A percentile compares a stretch with the other conserved stretches of the same genome.
phyloP scores from a whole-genome alignment of 2,113 vertebrate genomes.

The Pongo abelii region DNA sequence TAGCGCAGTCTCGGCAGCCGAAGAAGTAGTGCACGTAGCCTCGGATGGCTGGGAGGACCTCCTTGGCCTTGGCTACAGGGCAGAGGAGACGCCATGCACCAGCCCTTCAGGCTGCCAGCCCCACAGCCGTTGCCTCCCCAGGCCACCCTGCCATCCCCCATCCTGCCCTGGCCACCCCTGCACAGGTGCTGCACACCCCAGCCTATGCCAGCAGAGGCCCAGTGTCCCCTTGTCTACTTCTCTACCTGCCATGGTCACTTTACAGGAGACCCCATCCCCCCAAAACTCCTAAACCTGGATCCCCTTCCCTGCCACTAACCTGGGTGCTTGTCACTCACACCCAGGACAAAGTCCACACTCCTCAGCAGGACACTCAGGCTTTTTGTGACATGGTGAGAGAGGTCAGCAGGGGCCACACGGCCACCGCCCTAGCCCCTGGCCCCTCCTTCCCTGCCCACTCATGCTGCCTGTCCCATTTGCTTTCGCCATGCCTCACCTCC shows the following conservation, averaged over 20 bases:
- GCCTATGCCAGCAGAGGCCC: neutral
- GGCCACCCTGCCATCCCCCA: neutral
- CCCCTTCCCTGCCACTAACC: neutral
- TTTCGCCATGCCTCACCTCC: too few species aligned
- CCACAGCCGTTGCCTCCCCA: rapidly evolving
- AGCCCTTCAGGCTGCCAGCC: neutral
- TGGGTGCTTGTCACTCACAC: neutral
- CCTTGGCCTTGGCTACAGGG: constrained; percentile 81
- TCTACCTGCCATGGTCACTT: neutral
- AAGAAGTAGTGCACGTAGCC: constrained; percentile 90
- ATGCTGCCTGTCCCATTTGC: neutral
- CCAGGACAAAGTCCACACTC: neutral
- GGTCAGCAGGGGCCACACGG: neutral
- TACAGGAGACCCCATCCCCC: neutral
- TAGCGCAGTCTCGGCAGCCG: constrained; percentile 89
- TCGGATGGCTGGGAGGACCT: constrained; percentile 90
- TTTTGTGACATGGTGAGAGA: neutral
- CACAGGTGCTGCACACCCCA: neutral
- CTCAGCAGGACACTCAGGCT: neutral
- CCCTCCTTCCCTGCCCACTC: neutral
- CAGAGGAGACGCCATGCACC: neutral
- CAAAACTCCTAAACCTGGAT: neutral
- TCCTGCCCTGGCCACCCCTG: neutral
- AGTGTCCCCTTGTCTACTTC: neutral
- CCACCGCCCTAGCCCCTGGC: rapidly evolving